Conservation (phyloP, 1,140 invertebrate genomes). For the Helicoverpa zea region DNA sequence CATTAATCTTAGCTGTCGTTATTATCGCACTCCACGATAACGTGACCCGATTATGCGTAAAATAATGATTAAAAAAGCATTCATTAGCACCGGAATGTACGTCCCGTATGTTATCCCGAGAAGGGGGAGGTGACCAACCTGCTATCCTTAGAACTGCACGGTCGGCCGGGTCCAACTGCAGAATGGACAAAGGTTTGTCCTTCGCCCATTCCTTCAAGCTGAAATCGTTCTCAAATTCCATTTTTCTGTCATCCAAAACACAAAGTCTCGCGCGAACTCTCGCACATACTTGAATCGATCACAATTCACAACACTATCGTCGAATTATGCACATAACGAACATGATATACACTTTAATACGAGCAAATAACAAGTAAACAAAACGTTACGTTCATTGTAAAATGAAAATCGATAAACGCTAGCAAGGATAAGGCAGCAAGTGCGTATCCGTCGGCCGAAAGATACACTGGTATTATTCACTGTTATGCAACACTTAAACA, state of each 20-base stretch:
- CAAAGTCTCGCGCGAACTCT: constrained; percentile 82
- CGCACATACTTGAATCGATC: constrained; percentile 84
- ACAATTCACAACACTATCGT: constrained; percentile 77
- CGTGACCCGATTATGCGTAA: constrained; percentile 62
- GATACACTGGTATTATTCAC: constrained; percentile 58
- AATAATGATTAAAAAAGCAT: constrained; percentile 22
- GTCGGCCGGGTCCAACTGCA: constrained; percentile 97
- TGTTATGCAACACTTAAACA: constrained; percentile 63
- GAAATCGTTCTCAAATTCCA: constrained; percentile 94
- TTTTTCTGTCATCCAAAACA: constrained; percentile 87
- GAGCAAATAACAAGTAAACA: constrained; percentile 82
- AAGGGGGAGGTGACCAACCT: constrained; percentile 89
- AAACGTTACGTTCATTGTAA: constrained; percentile 84
- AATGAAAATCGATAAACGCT: constrained; percentile 85
- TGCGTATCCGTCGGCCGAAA: constrained; percentile 65
- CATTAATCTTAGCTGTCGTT: constrained; percentile 60
- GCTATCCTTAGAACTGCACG: constrained; percentile 97
- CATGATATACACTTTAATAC: constrained; percentile 71
- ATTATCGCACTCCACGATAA: constrained; percentile 64
- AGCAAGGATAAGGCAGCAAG: constrained; percentile 73
- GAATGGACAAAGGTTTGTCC: constrained; percentile 97
- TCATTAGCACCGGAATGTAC: not conserved
- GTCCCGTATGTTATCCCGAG: not conserved
- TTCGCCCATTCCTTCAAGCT: constrained; percentile 98
- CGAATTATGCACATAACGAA: constrained; percentile 74